These are phyloP conservation scores for Hassar affinis DNA, from an alignment of 2,113 vertebrate genomes.

Conservation along the genomic window DNA sequence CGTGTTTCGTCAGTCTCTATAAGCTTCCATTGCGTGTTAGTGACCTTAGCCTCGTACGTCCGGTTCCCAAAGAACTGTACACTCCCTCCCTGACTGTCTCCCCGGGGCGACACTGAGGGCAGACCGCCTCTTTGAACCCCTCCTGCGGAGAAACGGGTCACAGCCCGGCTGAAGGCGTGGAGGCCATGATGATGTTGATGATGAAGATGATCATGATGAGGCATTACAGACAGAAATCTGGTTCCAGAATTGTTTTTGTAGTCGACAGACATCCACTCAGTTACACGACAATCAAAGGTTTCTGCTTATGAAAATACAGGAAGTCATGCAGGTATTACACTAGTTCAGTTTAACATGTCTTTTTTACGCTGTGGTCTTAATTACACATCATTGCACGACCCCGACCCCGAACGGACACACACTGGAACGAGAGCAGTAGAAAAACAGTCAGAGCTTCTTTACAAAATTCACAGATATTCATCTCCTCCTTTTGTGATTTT, in stretches of 20 bases:
- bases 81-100: background rate
- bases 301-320: slow-evolving; percentile 73
- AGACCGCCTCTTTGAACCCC: background rate
- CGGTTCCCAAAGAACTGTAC: background rate
- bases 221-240: slow-evolving; percentile 55
- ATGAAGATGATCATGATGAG: background rate
- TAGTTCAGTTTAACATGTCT: slow-evolving; percentile 69
- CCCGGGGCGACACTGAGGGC: background rate
- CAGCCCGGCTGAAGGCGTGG: background rate
- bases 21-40: background rate
- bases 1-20: background rate
- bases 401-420: slow-evolving; percentile 65
- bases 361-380: slow-evolving; percentile 62
- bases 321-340: slow-evolving; percentile 82
- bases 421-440: slow-evolving; percentile 71
- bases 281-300: slow-evolving; percentile 67
- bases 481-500: slow-evolving; percentile 20
- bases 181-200: background rate
- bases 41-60: background rate
- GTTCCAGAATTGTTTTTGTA: slow-evolving; percentile 53
- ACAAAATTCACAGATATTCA: slow-evolving; percentile 79
- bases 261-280: slow-evolving; percentile 67
- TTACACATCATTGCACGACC: slow-evolving; percentile 75
- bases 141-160: background rate
- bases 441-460: slow-evolving; percentile 71